A percentile compares a stretch with the other conserved stretches of the same genome.
Conservation (phyloP, 2,113 vertebrate species). For the Plectropomus leopardus region DNA sequence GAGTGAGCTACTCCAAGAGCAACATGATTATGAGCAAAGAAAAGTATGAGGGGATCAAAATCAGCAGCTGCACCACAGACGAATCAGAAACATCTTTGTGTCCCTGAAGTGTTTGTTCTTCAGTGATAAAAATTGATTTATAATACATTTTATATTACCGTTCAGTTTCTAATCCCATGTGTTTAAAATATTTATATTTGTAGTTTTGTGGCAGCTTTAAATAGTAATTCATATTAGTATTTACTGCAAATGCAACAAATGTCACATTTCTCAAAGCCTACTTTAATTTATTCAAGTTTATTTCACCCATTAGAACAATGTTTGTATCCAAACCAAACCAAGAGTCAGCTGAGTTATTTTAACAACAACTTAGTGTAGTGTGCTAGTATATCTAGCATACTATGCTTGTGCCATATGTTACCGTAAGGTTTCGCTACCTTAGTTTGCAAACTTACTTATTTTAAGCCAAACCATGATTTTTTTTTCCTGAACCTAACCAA, state of each 20-base stretch:
- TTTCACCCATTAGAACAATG: no score
- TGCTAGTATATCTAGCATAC: no score
- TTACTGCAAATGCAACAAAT: not conserved
- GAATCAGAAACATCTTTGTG: not conserved
- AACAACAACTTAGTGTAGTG: no score
- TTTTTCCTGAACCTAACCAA: no score
- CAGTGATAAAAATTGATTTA: not conserved
- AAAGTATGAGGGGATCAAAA: slow-evolving; percentile 7
- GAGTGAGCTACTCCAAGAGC: slow-evolving; percentile 11
- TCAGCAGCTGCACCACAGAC: not conserved
- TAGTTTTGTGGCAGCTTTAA: not conserved
- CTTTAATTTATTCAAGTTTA: no score
- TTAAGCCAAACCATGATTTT: no score
- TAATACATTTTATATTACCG: not conserved
- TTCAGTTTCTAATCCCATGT: not conserved
- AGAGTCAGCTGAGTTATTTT: no score
- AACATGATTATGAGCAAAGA: slow-evolving; percentile 15
- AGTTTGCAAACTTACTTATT: no score
- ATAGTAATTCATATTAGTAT: not conserved
- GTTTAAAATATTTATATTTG: not conserved
- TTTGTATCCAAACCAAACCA: no score
- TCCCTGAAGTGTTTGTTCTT: not conserved
- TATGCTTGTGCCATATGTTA: no score
- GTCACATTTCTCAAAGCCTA: no score
- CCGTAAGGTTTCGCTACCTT: no score